phyloP scores from a whole-genome alignment of 2,797 vertebrate species.

The Gymnoscopelus microlampas region DNA sequence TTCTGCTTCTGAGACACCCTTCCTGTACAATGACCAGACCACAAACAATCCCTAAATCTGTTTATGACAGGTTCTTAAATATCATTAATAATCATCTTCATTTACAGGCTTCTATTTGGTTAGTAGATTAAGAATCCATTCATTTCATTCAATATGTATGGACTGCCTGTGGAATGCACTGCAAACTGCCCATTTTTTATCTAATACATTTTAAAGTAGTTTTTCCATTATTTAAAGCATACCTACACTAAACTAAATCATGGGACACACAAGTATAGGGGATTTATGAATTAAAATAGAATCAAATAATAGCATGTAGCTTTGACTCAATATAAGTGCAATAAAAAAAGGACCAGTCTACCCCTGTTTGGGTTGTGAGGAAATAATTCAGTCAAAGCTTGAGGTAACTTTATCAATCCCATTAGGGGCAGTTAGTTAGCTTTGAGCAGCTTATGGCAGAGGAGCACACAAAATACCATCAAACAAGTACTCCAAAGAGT shows the following conservation, averaged over 20 bases:
- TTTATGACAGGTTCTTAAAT: not conserved
- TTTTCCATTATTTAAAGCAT: not conserved
- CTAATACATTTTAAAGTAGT: not conserved
- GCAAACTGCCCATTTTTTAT: not conserved
- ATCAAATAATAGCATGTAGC: not conserved
- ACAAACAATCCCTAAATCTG: slow-evolving; percentile 14
- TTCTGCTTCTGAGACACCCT: slow-evolving; percentile 68
- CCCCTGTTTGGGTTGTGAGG: not conserved
- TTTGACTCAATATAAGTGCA: slow-evolving; percentile 1
- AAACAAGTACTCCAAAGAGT: no score
- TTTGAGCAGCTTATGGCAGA: no score
- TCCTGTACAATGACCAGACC: slow-evolving; percentile 55
- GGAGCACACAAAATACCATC: no score
- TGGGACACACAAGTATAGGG: not conserved
- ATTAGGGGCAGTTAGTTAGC: no score
- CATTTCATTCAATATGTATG: no score
- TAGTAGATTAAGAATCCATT: no score
- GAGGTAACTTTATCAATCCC: not conserved
- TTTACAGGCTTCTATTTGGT: no score
- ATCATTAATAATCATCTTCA: no score
- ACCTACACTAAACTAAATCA: not conserved
- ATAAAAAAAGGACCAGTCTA: slow-evolving; percentile 12
- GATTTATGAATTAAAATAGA: not conserved
- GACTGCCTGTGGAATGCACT: no score
- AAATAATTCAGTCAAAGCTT: not conserved